Evolutionary conservation across 2,113 vertebrate species (phyloP).

Genomic region (Eurypyga helias): DNA sequence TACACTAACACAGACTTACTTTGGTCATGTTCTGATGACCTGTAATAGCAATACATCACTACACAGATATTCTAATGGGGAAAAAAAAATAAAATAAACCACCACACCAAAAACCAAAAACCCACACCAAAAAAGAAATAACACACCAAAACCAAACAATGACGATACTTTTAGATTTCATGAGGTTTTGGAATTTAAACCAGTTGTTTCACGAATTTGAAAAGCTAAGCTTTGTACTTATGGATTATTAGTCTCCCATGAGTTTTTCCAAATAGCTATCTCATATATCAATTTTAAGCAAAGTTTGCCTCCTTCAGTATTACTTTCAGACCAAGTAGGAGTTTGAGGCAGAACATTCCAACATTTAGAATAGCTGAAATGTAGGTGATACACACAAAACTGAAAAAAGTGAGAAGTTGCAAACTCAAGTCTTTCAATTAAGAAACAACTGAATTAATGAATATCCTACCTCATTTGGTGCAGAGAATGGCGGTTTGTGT

Average conservation of each 20-base stretch:
- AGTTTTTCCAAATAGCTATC: not conserved
- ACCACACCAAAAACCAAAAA: too few species aligned
- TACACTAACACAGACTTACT: conserved; percentile 10
- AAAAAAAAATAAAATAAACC: not conserved
- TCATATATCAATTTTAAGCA: not conserved
- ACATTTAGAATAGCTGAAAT: not conserved
- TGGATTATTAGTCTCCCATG: not conserved
- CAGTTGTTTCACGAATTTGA: not conserved
- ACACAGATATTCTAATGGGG: not conserved
- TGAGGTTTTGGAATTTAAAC: conserved; percentile 20
- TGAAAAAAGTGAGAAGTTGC: not conserved
- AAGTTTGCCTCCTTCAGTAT: not conserved
- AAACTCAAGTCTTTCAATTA: not conserved
- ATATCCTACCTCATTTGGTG: not conserved
- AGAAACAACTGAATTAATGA: not conserved
- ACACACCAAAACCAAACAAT: not conserved
- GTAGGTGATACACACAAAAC: not conserved
- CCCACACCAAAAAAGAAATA: not conserved
- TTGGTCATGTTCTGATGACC: conserved; percentile 28
- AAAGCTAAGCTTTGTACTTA: not conserved
- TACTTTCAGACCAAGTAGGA: not conserved
- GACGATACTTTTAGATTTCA: conserved; percentile 13
- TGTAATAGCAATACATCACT: conserved; percentile 38
- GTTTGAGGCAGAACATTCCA: not conserved
- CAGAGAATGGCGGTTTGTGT: not conserved